Evolutionary conservation across 1,140 invertebrate genomes (phyloP).

Genomic region (Bicyclus anynana): DNA sequence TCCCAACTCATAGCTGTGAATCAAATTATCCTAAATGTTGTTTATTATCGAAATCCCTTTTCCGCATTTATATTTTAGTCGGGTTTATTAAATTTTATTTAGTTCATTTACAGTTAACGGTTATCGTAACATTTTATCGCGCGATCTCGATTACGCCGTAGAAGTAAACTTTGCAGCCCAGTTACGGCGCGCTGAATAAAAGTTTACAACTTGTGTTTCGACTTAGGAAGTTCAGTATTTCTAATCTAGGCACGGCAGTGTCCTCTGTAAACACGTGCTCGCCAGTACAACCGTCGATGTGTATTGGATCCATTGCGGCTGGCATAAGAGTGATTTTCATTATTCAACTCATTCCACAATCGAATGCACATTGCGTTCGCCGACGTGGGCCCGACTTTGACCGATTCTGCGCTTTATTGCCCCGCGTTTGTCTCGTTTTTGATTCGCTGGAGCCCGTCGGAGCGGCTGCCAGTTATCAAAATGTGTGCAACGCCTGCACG

Average conservation of each 20-base stretch:
- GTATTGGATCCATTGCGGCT: slow-evolving; percentile 50
- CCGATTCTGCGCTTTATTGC: slow-evolving; percentile 54
- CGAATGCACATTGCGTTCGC: slow-evolving; percentile 58
- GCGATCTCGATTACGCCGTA: not conserved
- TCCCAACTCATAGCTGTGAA: no score
- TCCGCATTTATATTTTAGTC: no score
- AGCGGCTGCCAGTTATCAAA: slow-evolving; percentile 31
- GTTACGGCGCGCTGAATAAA: slow-evolving; percentile 28
- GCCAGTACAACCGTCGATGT: slow-evolving; percentile 32
- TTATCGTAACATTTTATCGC: slow-evolving; percentile 23
- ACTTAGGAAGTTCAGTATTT: slow-evolving; percentile 45
- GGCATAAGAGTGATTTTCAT: slow-evolving; percentile 70
- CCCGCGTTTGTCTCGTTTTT: slow-evolving; percentile 38
- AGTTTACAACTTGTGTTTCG: slow-evolving; percentile 52
- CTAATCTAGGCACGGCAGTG: slow-evolving; percentile 55
- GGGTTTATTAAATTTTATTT: no score
- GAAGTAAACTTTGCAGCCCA: no score
- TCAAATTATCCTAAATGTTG: no score
- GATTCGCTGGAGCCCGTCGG: slow-evolving; percentile 27
- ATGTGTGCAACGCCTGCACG: slow-evolving; percentile 40
- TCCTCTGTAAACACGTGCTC: slow-evolving; percentile 67
- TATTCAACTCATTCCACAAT: slow-evolving; percentile 55
- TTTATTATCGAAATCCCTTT: no score
- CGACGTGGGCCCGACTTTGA: slow-evolving; percentile 23
- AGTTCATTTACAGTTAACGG: not conserved